phyloP scores from a whole-genome alignment of 2,113 vertebrate genomes.

The Cynopterus brachyotis region DNA sequence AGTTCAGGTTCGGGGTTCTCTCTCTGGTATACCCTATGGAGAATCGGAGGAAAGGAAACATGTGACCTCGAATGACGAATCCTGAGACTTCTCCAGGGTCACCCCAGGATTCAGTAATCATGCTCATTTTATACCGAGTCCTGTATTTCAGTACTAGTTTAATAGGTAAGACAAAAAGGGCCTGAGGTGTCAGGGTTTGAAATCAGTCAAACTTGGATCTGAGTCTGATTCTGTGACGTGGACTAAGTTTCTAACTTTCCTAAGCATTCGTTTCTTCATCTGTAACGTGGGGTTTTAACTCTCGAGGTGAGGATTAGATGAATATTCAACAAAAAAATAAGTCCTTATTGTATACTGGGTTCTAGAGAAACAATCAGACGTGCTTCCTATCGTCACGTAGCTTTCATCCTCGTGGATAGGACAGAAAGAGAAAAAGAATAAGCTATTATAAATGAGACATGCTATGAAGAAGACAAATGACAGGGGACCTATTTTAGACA shows the following conservation, averaged over 20 bases:
- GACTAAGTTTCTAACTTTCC: neutral
- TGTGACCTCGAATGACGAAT: neutral
- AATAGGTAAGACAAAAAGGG: neutral
- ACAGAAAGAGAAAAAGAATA: neutral
- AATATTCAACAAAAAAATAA: neutral
- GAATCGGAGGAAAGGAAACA: neutral
- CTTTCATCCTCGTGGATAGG: neutral
- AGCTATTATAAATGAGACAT: neutral
- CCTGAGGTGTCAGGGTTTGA: neutral
- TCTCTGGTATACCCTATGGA: neutral
- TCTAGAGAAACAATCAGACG: neutral
- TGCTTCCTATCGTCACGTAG: neutral
- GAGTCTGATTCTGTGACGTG: neutral
- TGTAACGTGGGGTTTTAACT: neutral
- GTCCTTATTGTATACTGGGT: neutral
- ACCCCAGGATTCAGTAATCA: neutral
- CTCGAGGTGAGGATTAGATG: neutral
- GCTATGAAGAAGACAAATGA: neutral
- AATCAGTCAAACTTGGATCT: neutral
- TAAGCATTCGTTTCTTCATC: neutral
- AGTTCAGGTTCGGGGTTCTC: neutral
- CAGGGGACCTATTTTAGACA: neutral
- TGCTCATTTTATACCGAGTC: neutral
- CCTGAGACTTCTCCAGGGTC: neutral
- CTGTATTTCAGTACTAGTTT: neutral